Evolutionary conservation across 2,888 invertebrate genomes (phyloP).

Genomic region (Drosophila anomelani): DNA sequence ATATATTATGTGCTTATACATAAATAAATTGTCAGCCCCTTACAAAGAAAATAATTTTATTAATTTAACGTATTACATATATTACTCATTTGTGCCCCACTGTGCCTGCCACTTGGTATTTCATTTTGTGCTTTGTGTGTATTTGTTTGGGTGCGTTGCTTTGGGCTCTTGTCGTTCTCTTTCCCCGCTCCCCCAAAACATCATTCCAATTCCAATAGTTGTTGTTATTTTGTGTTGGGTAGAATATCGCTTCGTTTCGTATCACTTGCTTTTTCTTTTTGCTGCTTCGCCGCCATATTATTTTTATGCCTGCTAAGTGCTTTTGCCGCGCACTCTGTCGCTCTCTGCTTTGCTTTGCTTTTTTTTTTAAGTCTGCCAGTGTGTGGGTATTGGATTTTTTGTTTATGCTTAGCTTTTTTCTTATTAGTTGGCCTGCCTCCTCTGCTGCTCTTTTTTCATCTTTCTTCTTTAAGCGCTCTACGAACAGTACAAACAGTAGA

Average conservation of each 20-base stretch:
- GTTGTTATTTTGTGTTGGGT: slow-evolving; percentile 29
- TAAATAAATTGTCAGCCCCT: too few species aligned
- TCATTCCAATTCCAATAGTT: slow-evolving; percentile 49
- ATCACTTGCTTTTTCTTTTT: slow-evolving; percentile 33
- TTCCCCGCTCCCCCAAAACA: slow-evolving; percentile 42
- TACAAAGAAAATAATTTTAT: too few species aligned
- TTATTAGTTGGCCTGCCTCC: slow-evolving; percentile 54
- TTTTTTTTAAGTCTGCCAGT: slow-evolving; percentile 20
- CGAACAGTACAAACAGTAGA: slow-evolving; percentile 63
- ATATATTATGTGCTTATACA: background rate
- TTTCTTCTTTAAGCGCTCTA: slow-evolving; percentile 39
- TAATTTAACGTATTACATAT: too few species aligned
- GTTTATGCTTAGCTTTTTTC: slow-evolving; percentile 52
- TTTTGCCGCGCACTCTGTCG: slow-evolving; percentile 43
- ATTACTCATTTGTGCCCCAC: slow-evolving; percentile 43
- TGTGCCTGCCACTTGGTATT: slow-evolving; percentile 60
- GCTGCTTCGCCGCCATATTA: slow-evolving; percentile 71
- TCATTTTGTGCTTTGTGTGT: slow-evolving; percentile 65
- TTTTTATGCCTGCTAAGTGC: slow-evolving; percentile 66
- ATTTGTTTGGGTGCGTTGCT: slow-evolving; percentile 51
- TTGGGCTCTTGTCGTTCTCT: slow-evolving; percentile 58
- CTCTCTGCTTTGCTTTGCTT: slow-evolving; percentile 59
- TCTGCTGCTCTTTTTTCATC: slow-evolving; percentile 13
- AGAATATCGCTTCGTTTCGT: slow-evolving; percentile 31
- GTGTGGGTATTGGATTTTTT: slow-evolving; percentile 33